These are phyloP conservation scores for Leptodactylus fallax DNA, from an alignment of 2,797 vertebrate species.

Conservation along the genomic window DNA sequence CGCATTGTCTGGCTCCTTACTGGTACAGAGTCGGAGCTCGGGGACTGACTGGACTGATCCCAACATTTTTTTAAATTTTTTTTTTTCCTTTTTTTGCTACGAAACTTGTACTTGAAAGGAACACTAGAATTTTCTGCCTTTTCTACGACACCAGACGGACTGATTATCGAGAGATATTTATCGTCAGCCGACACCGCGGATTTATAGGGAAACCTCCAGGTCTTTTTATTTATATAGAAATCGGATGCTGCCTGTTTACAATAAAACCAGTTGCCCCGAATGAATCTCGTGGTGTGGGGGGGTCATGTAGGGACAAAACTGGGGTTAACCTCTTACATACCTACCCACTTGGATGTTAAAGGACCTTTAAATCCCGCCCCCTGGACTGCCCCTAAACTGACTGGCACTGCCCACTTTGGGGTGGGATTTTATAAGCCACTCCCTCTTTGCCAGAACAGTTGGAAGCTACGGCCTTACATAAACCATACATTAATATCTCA, in stretches of 20 bases:
- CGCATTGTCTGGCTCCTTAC: conserved; percentile 76
- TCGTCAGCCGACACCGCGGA: conserved; percentile 13
- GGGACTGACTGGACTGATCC: conserved; percentile 64
- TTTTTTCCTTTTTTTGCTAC: conserved; percentile 8
- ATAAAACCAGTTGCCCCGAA: conserved; percentile 21
- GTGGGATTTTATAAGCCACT: too few relatives aligned
- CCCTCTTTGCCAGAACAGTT: too few relatives aligned
- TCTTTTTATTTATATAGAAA: conserved; percentile 48
- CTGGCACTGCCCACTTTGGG: too few relatives aligned
- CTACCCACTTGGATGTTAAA: too few relatives aligned
- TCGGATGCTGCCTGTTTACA: conserved; percentile 51
- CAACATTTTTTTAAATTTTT: background rate
- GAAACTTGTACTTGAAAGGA: conserved; percentile 27
- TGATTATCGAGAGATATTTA: conserved; percentile 25
- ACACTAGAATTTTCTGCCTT: background rate
- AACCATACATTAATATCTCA: too few relatives aligned
- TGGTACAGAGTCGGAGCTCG: conserved; percentile 67
- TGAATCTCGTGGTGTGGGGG: background rate
- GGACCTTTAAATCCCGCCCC: too few relatives aligned
- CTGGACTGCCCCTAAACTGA: too few relatives aligned
- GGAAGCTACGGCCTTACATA: too few relatives aligned
- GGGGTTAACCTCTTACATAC: too few relatives aligned
- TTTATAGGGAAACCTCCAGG: conserved; percentile 5
- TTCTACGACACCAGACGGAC: conserved; percentile 11
- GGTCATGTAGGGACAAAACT: background rate